Conservation (phyloP, 2,113 vertebrate species). For the Brachypteracias leptosomus region DNA sequence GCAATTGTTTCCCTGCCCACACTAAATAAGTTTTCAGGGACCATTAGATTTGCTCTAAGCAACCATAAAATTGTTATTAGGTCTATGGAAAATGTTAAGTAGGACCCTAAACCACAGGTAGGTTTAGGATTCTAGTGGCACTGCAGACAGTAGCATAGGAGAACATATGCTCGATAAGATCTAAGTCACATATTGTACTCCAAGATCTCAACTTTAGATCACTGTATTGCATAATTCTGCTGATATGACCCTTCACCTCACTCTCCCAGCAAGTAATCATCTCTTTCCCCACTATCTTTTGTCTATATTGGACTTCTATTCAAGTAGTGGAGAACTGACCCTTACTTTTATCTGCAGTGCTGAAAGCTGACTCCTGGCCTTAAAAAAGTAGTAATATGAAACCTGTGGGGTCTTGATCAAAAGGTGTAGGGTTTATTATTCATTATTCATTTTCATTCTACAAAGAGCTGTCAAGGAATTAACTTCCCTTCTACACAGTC, state of each 20-base stretch:
- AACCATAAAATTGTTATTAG: constrained; percentile 19
- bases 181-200: background rate
- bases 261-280: background rate
- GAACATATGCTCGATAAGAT: background rate
- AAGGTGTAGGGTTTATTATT: background rate
- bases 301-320: background rate
- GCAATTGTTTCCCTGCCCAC: background rate
- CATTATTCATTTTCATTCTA: background rate
- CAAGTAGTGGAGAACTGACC: background rate
- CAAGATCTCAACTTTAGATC: background rate
- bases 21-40: constrained; percentile 18
- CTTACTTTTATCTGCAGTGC: background rate
- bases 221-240: background rate
- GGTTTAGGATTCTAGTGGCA: background rate
- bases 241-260: background rate
- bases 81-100: constrained; percentile 29
- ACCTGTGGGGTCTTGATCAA: background rate
- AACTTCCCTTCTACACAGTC: background rate
- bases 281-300: background rate
- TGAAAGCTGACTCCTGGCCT: background rate
- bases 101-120: background rate
- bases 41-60: constrained; percentile 7
- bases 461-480: background rate
- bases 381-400: background rate
- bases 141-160: background rate